Conservation (phyloP, 2,888 invertebrate genomes). For the Drosophila setosimentum region DNA sequence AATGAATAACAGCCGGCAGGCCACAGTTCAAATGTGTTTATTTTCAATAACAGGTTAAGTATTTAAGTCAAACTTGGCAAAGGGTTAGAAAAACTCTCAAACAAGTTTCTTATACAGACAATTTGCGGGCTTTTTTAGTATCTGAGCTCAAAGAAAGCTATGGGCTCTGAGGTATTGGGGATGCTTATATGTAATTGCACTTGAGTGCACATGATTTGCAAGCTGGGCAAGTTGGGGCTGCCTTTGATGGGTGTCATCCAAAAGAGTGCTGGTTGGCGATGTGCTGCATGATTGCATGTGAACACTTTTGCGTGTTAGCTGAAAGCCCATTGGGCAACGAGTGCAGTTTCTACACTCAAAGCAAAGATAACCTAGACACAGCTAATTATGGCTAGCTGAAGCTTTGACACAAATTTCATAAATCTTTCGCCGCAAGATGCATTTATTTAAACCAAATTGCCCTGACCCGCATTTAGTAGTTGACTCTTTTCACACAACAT, state of each 20-base stretch:
- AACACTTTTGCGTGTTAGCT: conserved; percentile 7
- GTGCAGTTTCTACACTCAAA: conserved; percentile 3
- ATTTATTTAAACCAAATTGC: conserved; percentile 32
- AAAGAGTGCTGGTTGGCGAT: neutral
- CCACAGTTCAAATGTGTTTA: conserved; percentile 32
- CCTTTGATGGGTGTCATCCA: conserved; percentile 39
- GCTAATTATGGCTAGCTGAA: conserved; percentile 51
- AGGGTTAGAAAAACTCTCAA: conserved; percentile 6
- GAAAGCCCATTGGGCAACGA: neutral
- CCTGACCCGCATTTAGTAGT: conserved; percentile 42
- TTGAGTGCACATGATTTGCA: conserved; percentile 53
- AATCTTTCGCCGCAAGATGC: conserved; percentile 8
- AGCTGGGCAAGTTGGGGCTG: conserved; percentile 16
- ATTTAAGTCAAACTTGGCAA: conserved; percentile 61
- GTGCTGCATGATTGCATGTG: conserved; percentile 3
- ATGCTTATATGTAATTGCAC: conserved; percentile 43
- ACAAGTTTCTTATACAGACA: conserved; percentile 17
- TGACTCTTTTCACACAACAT: conserved; percentile 6
- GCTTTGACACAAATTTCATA: conserved; percentile 49
- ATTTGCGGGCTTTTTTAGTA: conserved; percentile 7
- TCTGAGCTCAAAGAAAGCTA: neutral
- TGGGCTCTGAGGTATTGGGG: neutral
- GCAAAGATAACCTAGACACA: conserved; percentile 1
- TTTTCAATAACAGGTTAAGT: conserved; percentile 62
- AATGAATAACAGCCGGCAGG: conserved; percentile 37